These are phyloP conservation scores for Agelastica alni DNA, from an alignment of 2,888 invertebrate species.

Conservation along the genomic window DNA sequence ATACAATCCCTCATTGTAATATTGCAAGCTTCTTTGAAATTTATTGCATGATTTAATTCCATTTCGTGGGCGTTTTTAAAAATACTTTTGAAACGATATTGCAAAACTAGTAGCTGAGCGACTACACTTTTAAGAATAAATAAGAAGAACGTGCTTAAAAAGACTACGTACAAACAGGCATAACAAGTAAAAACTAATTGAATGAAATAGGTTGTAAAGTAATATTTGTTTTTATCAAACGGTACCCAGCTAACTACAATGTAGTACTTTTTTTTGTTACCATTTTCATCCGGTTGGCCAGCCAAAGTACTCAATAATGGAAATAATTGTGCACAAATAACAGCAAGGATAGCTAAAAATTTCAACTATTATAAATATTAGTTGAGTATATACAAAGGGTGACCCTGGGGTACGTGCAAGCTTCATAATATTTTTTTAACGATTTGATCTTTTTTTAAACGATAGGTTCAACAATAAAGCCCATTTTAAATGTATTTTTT, in stretches of 20 bases:
- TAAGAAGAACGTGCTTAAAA: constrained; percentile 26
- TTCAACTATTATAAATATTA: background rate
- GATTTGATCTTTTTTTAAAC: background rate
- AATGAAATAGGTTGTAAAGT: constrained; percentile 31
- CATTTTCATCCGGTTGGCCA: constrained; percentile 24
- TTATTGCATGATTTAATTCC: background rate
- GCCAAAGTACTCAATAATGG: constrained; percentile 31
- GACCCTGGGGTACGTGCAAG: too few species aligned
- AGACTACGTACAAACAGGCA: constrained; percentile 26
- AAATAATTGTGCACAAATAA: constrained; percentile 7
- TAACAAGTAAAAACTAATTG: constrained; percentile 31
- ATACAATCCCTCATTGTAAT: constrained; percentile 22
- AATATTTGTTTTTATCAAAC: constrained; percentile 34
- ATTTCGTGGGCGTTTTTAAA: constrained; percentile 1
- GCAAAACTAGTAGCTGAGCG: constrained; percentile 24
- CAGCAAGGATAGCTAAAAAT: constrained; percentile 8
- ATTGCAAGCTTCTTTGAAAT: background rate
- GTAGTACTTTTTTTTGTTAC: constrained; percentile 28
- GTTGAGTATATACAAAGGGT: too few species aligned
- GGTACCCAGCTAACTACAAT: constrained; percentile 37
- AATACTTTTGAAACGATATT: constrained; percentile 19
- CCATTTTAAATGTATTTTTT: too few species aligned
- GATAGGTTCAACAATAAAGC: too few species aligned
- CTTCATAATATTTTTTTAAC: background rate
- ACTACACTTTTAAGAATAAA: constrained; percentile 22